Evolutionary conservation across 2,888 invertebrate species (phyloP).

Genomic region (Drosophila niveifrons): DNA sequence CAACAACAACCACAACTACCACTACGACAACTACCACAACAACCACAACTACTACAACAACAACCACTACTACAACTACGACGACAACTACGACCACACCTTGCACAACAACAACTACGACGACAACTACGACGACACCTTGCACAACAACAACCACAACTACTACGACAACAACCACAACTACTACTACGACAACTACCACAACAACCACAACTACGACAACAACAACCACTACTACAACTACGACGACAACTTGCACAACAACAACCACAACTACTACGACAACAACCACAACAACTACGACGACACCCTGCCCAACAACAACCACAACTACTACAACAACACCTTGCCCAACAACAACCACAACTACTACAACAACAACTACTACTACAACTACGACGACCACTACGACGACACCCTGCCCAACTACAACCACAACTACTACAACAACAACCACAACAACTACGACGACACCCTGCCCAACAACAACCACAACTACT

Average conservation of each 20-base stretch:
- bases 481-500: neutral
- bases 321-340: slow-evolving; percentile 2
- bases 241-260: neutral
- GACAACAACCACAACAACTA: slow-evolving; percentile 16
- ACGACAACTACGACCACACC: slow-evolving; percentile 2
- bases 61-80: slow-evolving; percentile 12
- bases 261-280: slow-evolving; percentile 4
- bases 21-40: slow-evolving; percentile 3
- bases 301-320: slow-evolving; percentile 9
- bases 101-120: slow-evolving; percentile 4
- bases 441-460: neutral
- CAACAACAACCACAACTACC: slow-evolving; percentile 1
- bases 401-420: no score
- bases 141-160: slow-evolving; percentile 15
- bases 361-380: neutral
- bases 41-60: neutral
- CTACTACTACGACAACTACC: slow-evolving; percentile 2
- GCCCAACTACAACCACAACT: neutral
- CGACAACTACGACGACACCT: slow-evolving; percentile 8
- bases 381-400: neutral
- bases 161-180: slow-evolving; percentile 15
- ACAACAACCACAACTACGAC: neutral
- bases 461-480: neutral
- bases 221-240: neutral
- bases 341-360: neutral